Percentiles rank a stretch among this genome's conserved stretches.
phyloP scores from a whole-genome alignment of 2,888 invertebrate genomes.

The Zele albiditarsus region DNA sequence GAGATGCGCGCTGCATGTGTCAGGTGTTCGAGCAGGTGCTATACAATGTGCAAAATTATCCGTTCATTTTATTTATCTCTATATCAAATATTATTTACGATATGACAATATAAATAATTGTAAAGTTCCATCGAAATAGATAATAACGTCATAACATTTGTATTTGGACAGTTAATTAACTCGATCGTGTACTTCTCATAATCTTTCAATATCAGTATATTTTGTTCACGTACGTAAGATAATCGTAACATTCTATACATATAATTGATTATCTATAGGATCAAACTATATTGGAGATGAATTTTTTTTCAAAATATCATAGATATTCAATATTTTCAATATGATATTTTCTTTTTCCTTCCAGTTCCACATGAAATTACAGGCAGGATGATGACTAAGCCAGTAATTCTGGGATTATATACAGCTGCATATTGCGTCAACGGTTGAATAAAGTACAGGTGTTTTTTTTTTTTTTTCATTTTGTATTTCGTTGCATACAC shows the following conservation, averaged over 20 bases:
- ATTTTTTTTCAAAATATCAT: not conserved
- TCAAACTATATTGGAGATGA: too few relatives aligned
- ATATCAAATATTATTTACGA: not conserved
- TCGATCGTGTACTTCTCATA: not conserved
- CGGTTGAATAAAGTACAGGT: slow-evolving; percentile 5
- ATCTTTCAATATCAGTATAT: too few relatives aligned
- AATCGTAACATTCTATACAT: too few relatives aligned
- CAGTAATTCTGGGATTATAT: not conserved
- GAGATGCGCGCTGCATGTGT: slow-evolving; percentile 1
- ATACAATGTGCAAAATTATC: not conserved
- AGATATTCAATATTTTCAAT: not conserved
- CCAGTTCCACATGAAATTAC: not conserved
- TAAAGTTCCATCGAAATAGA: not conserved
- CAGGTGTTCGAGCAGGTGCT: not conserved
- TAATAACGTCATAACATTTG: not conserved
- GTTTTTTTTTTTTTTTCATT: not conserved
- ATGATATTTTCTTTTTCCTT: not conserved
- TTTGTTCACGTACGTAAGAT: too few relatives aligned
- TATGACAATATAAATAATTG: not conserved
- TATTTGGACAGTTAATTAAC: not conserved
- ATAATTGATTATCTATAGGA: too few relatives aligned
- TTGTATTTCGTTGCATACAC: not conserved
- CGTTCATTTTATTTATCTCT: not conserved
- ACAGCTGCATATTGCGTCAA: slow-evolving; percentile 1
- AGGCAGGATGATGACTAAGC: not conserved